Evolutionary conservation across 2,797 vertebrate genomes (phyloP).

Genomic region (Cossypha caffra): DNA sequence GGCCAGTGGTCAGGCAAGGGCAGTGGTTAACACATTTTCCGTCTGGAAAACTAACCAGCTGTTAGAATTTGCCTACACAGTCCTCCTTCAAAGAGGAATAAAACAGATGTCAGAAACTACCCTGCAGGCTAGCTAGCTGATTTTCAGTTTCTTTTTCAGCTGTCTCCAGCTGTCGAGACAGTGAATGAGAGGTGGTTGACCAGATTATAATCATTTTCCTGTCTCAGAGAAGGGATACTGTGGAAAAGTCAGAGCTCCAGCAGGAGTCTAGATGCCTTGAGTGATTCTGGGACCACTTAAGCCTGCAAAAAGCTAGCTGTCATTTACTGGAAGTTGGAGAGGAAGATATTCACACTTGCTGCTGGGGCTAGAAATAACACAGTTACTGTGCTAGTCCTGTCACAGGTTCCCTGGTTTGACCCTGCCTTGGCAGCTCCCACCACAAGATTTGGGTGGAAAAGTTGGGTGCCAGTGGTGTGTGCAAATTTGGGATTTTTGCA

Average conservation of each 20-base stretch:
- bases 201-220: not conserved
- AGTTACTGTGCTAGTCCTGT: not conserved
- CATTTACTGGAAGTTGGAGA: not conserved
- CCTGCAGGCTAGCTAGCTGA: not conserved
- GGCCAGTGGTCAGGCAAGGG: not conserved
- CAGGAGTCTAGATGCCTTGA: not conserved
- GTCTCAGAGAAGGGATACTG: not conserved
- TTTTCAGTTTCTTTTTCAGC: not conserved
- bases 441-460: not conserved
- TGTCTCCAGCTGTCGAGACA: not conserved
- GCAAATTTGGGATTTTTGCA: not conserved
- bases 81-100: not conserved
- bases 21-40: not conserved
- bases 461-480: not conserved
- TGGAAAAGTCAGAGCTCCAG: not conserved
- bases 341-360: not conserved
- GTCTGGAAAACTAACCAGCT: slow-evolving; percentile 5
- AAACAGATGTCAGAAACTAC: not conserved
- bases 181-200: not conserved
- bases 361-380: not conserved
- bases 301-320: not conserved
- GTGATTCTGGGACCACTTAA: not conserved
- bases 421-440: not conserved
- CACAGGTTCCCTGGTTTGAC: fast-evolving
- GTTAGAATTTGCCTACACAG: not conserved